phyloP scores from a whole-genome alignment of 2,888 invertebrate genomes.

The Athalia circularis region DNA sequence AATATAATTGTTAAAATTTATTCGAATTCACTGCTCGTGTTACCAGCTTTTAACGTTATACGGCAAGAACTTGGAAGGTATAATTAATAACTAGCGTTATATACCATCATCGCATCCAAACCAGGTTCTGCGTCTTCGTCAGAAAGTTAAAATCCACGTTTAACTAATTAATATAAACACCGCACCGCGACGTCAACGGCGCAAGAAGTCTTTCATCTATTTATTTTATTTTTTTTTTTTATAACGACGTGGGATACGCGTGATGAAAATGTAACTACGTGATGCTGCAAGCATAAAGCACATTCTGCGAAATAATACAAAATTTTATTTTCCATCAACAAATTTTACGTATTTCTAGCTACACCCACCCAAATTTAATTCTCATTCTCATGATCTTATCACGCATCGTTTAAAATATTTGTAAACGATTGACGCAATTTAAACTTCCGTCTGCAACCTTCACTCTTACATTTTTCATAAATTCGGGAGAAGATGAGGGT shows the following conservation, averaged over 20 bases:
- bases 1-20: no score
- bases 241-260: neutral
- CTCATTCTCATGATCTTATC: no score
- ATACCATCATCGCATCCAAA: constrained; percentile 6
- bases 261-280: constrained; percentile 9
- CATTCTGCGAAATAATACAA: neutral
- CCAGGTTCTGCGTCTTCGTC: neutral
- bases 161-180: constrained; percentile 16
- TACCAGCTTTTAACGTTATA: no score
- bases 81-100: constrained; percentile 28
- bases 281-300: constrained; percentile 7
- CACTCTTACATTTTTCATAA: no score
- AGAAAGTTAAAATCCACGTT: constrained; percentile 9
- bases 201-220: no score
- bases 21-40: no score
- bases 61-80: neutral
- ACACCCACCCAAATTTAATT: no score
- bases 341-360: neutral
- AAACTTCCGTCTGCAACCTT: no score
- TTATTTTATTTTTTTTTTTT: no score
- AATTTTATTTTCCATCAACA: neutral
- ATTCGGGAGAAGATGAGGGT: no score
- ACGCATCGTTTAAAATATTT: no score
- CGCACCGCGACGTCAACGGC: neutral
- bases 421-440: no score